Evolutionary conservation across 64 coral and sea anemone species (phyloP).

Genomic region (Stylophora pistillata): DNA sequence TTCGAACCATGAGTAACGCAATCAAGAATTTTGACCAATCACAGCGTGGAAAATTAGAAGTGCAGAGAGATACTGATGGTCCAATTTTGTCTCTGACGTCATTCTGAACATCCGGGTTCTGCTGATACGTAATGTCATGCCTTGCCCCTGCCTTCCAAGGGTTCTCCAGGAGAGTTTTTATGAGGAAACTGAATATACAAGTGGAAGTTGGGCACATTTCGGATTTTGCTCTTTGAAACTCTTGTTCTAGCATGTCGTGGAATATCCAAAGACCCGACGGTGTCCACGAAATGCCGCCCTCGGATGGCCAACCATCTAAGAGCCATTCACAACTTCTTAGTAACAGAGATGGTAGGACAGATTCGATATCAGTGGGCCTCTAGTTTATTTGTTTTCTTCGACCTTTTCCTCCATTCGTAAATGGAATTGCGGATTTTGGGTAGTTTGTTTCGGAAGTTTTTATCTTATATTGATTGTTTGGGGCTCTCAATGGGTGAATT

Average conservation of each 20-base stretch:
- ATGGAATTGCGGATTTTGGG: conserved; percentile 30
- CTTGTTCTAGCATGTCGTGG: conserved; percentile 12
- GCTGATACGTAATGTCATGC: background rate
- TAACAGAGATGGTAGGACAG: conserved; percentile 80
- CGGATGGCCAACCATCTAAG: conserved; percentile 6
- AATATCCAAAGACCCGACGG: conserved; percentile 19
- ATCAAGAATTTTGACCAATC: conserved; percentile 18
- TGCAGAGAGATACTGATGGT: background rate
- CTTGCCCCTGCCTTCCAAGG: conserved; percentile 22
- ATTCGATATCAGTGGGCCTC: background rate
- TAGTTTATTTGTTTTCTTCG: conserved; percentile 7
- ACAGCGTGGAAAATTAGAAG: background rate
- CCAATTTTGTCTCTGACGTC: conserved; percentile 36
- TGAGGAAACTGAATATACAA: conserved; percentile 4
- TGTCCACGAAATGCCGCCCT: background rate
- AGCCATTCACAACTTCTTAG: conserved; percentile 84
- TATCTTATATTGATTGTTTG: conserved; percentile 14
- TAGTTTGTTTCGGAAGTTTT: background rate
- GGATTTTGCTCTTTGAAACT: background rate
- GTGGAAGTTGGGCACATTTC: background rate
- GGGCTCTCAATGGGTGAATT: conserved; percentile 13
- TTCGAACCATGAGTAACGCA: background rate
- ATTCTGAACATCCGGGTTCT: conserved; percentile 37
- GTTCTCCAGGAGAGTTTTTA: background rate
- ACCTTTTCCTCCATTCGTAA: conserved; percentile 17